Base-by-base conservation (phyloP, 2,797 vertebrate species). In the Rhinophrynus dorsalis region DNA sequence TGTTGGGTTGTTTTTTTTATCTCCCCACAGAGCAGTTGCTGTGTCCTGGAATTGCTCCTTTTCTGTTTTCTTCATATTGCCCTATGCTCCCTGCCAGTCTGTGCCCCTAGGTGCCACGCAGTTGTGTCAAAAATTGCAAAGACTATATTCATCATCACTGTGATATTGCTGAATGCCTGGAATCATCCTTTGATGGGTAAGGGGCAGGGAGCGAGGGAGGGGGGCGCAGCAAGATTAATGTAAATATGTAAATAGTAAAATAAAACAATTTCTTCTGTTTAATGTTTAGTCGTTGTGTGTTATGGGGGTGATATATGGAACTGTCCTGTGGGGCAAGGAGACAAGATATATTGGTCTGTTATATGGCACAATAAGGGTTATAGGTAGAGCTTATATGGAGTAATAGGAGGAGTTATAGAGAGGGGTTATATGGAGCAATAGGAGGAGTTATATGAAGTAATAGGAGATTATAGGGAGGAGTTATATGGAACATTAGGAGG, bases 211-310 rank as follows among this genome's bases (percentile, higher is more conserved):
- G 9, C 29, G 6, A 45, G 9, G 32, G 23, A 21, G 40, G n/a
- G 51, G 51, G 15, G 30, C 12, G 20, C 35, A 44, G 51, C 6
- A 57, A 10, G 17, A 6, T 52, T 45, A 30, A 15, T 73, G 70
- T 73, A 73, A 60, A 73, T 73, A 33, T 73, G 55, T 73, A 20
- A 60, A 30, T 66, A 60, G 62, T 64, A 30, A 11, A 73, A 73
- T 73, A 73, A 72, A 72, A 23, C 48, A 6, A n/a, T 38, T 2
- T 37, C 38, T 18, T 1, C 12, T 42, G 32, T 52, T 6, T 6
- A 32, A 8, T 52, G 50, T 18, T 30, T 52, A 42, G 8, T 7
- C 29, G 27, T 18, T 61, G 6, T 29, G 11, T 51, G 6, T 51
- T 11, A 18, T 32, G 47, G 47, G 27, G 23, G 5, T 2, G 47